Percentiles rank a stretch among this genome's conserved stretches.
These are phyloP conservation scores for Apus apus DNA, from an alignment of 2,113 vertebrate species.

Conservation along the genomic window DNA sequence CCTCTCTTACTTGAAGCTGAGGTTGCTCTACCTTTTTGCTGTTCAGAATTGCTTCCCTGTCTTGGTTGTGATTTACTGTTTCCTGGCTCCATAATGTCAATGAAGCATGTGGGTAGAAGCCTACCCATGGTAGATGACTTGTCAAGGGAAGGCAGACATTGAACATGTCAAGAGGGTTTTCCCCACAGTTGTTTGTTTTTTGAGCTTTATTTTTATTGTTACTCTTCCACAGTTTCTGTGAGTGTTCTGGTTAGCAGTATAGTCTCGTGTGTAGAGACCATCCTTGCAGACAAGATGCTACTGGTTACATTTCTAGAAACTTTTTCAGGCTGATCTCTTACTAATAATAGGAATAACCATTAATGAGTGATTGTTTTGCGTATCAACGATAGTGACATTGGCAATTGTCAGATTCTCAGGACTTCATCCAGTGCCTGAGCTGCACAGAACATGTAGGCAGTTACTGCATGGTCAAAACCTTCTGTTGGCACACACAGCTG, in stretches of 20 bases:
- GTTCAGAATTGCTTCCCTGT: neutral
- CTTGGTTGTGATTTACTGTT: neutral
- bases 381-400: neutral
- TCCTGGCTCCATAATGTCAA: neutral
- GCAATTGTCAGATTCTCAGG: neutral
- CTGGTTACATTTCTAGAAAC: neutral
- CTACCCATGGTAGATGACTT: neutral
- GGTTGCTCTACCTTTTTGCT: neutral
- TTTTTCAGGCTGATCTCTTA: neutral
- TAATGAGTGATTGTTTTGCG: neutral
- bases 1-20: neutral
- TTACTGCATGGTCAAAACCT: neutral
- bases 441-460: neutral
- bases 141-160: neutral
- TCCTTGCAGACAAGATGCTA: neutral
- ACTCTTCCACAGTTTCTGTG: neutral
- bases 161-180: neutral
- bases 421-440: neutral
- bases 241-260: neutral
- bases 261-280: neutral
- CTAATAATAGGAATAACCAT: neutral
- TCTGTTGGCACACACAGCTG: accelerated
- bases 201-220: neutral
- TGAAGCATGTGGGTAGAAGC: neutral
- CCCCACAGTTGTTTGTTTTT: neutral